Evolutionary conservation across 2,113 vertebrate species (phyloP).

Genomic region (Blennius ocellaris): DNA sequence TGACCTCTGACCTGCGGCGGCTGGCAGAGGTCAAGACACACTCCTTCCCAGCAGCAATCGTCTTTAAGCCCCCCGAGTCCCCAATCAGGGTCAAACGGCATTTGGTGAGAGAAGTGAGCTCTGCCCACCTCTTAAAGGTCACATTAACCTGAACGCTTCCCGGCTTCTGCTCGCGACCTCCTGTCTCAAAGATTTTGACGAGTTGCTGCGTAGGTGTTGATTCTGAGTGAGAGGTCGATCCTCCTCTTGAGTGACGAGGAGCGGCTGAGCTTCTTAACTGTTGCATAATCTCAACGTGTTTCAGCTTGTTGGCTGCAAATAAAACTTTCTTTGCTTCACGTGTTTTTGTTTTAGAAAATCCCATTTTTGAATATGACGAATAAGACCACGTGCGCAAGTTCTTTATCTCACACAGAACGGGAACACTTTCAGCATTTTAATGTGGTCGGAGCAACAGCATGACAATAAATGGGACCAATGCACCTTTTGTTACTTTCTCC

Average conservation of each 20-base stretch:
- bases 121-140: not conserved
- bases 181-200: too few species aligned
- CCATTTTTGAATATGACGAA: too few species aligned
- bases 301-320: not conserved
- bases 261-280: not conserved
- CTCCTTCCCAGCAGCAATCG: not conserved
- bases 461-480: too few species aligned
- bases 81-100: not conserved
- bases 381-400: too few species aligned
- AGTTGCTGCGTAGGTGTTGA: too few species aligned
- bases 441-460: too few species aligned
- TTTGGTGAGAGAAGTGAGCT: not conserved
- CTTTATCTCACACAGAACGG: too few species aligned
- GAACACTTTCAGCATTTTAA: too few species aligned
- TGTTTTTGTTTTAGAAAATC: too few species aligned
- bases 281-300: not conserved
- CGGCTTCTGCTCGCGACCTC: not conserved
- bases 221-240: not conserved
- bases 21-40: slow-evolving; percentile 40
- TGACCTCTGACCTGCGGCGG: slow-evolving; percentile 12
- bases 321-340: too few species aligned
- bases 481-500: too few species aligned
- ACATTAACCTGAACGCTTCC: not conserved
- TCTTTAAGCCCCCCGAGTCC: not conserved
- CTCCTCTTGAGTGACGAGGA: slow-evolving; percentile 15